Base-by-base conservation (phyloP, 2,797 vertebrate species). In the Vultur gryphus region DNA sequence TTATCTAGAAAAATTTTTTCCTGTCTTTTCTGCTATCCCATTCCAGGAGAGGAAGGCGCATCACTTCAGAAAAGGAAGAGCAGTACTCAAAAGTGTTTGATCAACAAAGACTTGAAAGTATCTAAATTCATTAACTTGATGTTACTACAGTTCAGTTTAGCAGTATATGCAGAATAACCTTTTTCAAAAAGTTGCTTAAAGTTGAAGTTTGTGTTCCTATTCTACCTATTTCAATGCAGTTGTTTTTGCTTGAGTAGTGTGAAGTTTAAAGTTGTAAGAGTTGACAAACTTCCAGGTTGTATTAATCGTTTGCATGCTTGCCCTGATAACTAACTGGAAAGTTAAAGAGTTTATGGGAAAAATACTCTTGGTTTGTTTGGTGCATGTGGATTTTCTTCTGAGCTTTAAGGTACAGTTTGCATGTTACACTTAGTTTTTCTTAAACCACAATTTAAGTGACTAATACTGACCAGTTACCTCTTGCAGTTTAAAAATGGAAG, bases 11-110 rank as follows among this genome's bases (percentile, higher is more conserved):
- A 20, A 11, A 5, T 17, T 31, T 48, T 62, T 73, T 26, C 46
- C 11, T 49, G 33, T 89, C 46, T 64, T 41, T 43, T 88, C 52
- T 95, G 58, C 5, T 86, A 0, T 90, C 29, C 19, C 41, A 20
- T 95, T 96, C 33, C 89, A 98, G 98, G 98, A 98, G 92, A 98
- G 94, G 82, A 98, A 97, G 95, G 93, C 77, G 0, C 98, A 98
- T 96, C 97, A 98, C 89, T 98, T 98, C 70, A 98, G 97, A 91
- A 98, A 97, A 97, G 98, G 98, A 95, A 98, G 97, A 86, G 78
- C 97, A 69, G 92, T 97, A 72, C 95, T 98, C 89, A 98, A 98
- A 97, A 97, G 92, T n/a, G 91, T 96, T 94, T 98, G 96, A 98
- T 90, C 77, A 75, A 76, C n/a, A 69, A 94, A 97, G 89, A 89